phyloP scores from a whole-genome alignment of 2,797 vertebrate genomes.

The Kryptolebias ocellatus region DNA sequence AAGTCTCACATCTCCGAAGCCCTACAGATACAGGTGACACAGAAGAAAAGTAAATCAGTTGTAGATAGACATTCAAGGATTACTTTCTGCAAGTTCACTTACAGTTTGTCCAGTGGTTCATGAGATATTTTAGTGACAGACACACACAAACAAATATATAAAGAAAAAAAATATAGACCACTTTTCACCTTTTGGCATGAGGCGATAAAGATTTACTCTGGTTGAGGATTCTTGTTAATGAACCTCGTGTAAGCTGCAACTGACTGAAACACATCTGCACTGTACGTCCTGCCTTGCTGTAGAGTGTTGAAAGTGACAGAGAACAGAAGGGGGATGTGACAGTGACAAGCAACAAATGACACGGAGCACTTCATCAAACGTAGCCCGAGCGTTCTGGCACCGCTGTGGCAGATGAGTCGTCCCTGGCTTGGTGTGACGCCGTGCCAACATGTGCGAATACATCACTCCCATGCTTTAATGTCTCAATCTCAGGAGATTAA shows the following conservation, averaged over 20 bases:
- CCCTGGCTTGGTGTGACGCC: conserved; percentile 34
- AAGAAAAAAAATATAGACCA: no score
- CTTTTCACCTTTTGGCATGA: no score
- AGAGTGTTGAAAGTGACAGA: conserved; percentile 22
- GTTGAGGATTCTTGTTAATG: conserved; percentile 39
- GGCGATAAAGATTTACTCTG: neutral
- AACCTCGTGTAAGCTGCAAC: conserved; percentile 43
- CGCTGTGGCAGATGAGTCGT: conserved; percentile 31
- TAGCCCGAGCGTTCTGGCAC: neutral
- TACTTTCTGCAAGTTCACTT: no score
- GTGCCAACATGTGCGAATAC: conserved; percentile 52
- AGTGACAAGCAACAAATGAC: conserved; percentile 22
- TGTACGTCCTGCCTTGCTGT: conserved; percentile 13
- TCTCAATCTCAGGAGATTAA: conserved; percentile 91
- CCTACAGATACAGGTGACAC: neutral
- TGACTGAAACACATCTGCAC: conserved; percentile 45
- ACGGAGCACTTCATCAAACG: neutral
- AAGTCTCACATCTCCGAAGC: neutral
- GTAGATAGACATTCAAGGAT: no score
- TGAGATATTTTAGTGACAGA: no score
- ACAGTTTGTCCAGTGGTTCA: no score
- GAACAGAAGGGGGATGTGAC: conserved; percentile 11
- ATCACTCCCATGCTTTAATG: conserved; percentile 73
- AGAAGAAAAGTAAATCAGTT: no score
- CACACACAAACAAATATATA: no score